Evolutionary conservation across 2,888 invertebrate genomes (phyloP).

Genomic region (Sphaeridia pumilis): DNA sequence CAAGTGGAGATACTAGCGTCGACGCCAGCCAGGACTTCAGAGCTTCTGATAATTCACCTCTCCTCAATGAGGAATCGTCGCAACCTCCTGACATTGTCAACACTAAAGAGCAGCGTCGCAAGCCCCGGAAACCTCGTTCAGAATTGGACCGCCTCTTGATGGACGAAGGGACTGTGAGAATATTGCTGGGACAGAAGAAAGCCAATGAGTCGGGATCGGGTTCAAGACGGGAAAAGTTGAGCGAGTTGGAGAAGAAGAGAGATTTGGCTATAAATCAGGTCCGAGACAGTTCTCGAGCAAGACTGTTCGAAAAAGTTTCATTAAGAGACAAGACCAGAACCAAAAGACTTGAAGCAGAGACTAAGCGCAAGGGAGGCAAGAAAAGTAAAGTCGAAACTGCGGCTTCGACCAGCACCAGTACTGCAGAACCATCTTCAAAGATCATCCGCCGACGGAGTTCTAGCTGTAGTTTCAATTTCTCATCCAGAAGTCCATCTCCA

Average conservation of each 20-base stretch:
- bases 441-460: constrained; percentile 13
- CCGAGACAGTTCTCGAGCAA: constrained; percentile 14
- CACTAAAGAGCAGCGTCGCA: not conserved
- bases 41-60: not conserved
- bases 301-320: constrained; percentile 12
- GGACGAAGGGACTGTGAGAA: constrained; percentile 24
- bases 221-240: constrained; percentile 14
- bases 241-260: constrained; percentile 11
- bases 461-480: constrained; percentile 16
- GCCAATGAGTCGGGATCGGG: not conserved
- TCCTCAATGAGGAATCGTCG: not conserved
- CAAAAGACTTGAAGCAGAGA: constrained; percentile 7
- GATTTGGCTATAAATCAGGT: constrained; percentile 13
- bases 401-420: too few species aligned
- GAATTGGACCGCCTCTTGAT: constrained; percentile 19
- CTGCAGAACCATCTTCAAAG: constrained; percentile 9
- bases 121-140: not conserved
- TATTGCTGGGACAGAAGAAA: constrained; percentile 11
- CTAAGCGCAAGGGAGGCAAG: constrained; percentile 8
- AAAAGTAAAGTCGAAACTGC: constrained; percentile 10
- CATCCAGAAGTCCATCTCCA: constrained; percentile 15
- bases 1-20: not conserved
- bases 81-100: not conserved
- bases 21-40: not conserved
- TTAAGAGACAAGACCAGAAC: constrained; percentile 11